These are phyloP conservation scores for Aphrocallistes beatrix DNA, from an alignment of 37 sponge, comb jelly and placozoan genomes.

Conservation along the genomic window DNA sequence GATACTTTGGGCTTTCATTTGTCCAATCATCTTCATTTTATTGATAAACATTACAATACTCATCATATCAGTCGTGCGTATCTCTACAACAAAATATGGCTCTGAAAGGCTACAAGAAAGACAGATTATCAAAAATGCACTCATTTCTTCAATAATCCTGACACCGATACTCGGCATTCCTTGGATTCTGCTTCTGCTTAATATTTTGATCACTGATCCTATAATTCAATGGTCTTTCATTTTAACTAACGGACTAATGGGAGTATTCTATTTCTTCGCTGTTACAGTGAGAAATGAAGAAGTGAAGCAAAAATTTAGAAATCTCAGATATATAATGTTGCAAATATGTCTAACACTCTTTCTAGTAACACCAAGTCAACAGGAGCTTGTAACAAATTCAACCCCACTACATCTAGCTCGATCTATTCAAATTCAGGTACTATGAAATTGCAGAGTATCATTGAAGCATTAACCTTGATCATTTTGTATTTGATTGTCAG, in stretches of 20 bases:
- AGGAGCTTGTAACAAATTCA: too few species aligned
- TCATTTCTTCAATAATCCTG: not conserved
- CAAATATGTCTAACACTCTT: too few species aligned
- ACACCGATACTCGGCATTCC: not conserved
- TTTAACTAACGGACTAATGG: not conserved
- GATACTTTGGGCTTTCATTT: not conserved
- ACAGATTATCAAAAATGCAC: not conserved
- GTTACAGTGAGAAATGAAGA: not conserved
- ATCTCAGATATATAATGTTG: too few species aligned
- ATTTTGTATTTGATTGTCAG: too few species aligned
- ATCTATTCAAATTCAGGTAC: too few species aligned
- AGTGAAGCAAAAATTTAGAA: not conserved
- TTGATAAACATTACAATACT: not conserved
- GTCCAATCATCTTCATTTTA: not conserved
- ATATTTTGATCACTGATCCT: not conserved
- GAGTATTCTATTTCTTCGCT: not conserved
- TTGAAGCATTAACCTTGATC: too few species aligned
- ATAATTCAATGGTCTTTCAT: constrained; percentile 3
- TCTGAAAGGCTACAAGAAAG: not conserved
- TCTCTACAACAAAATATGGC: not conserved
- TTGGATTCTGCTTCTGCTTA: not conserved
- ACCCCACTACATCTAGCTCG: too few species aligned
- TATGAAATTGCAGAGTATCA: too few species aligned
- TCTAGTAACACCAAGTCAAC: too few species aligned
- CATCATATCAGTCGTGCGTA: not conserved